Evolutionary conservation across 1,140 invertebrate genomes (phyloP), one percentile per base, ranked within the genome.

Genomic region (Aphis craccivora): DNA sequence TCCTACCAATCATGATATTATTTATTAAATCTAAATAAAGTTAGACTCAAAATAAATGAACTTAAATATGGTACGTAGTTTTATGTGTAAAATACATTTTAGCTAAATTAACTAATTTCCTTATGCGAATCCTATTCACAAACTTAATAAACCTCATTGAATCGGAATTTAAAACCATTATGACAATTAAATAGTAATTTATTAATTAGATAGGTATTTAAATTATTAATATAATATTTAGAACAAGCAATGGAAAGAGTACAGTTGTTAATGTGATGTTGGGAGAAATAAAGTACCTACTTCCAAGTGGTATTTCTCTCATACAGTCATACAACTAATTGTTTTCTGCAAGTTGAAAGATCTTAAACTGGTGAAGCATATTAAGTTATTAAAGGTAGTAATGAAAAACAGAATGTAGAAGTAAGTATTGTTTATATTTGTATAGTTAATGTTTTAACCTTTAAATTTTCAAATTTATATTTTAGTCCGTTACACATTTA

Each of bases 251-350:
- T 96, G 99, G 99, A 88, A 99, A 99, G 95, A 99, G 99, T 95
- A 99, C 99, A 8, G 99, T 99, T 18, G 99, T 99, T 94, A 99
- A 99, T 96, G 99, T 99, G 37, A 99, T 99, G 99, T 96, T 99
- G 94, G 96, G 98, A 51, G 98, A 99, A 95, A 99, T n/a, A n/a
- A 99, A 96, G 99, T 99, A 93, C 95, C n/a, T n/a, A n/a, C n/a
- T 99, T 94, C 99, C 99, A 0, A 99, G 98, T 95, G 99, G 99
- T 40, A 99, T 99, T 95, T n/a, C n/a, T n/a, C n/a, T n/a, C n/a
- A n/a, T n/a, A n/a, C n/a, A 99, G 99, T 0, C 99, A 99, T 95
- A 99, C 99, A 25, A 99, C 99, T 40, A 99, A 99, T 95, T 99
- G 99, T 96, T 99, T 99, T 95, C 96, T 99, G 43, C 99, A 99